Evolutionary conservation across 2,113 vertebrate species (phyloP).

Genomic region (Thunnus thynnus): DNA sequence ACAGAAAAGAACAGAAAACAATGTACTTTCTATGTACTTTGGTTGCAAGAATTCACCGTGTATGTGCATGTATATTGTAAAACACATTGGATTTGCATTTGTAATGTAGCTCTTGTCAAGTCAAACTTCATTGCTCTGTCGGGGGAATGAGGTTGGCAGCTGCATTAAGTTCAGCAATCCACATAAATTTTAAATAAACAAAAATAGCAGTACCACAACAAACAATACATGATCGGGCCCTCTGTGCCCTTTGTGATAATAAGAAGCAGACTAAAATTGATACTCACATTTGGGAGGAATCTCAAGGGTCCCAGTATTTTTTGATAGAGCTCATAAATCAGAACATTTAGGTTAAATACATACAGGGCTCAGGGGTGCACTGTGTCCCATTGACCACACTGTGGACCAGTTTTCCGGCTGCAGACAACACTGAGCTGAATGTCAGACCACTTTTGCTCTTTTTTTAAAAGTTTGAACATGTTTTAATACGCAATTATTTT

Average conservation of each 20-base stretch:
- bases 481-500: no score
- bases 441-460: not conserved
- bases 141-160: constrained; percentile 28
- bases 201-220: constrained; percentile 5
- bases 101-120: constrained; percentile 21
- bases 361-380: constrained; percentile 1
- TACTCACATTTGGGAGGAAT: not conserved
- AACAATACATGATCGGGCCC: not conserved
- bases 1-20: not conserved
- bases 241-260: constrained; percentile 12
- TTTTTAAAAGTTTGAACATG: not conserved
- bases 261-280: constrained; percentile 16
- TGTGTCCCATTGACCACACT: not conserved
- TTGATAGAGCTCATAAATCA: constrained; percentile 27
- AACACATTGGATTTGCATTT: not conserved
- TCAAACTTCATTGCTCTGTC: constrained; percentile 22
- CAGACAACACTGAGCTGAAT: constrained; percentile 22
- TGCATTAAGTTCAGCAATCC: constrained; percentile 12
- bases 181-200: not conserved
- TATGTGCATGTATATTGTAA: not conserved
- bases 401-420: constrained; percentile 20
- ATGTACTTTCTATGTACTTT: no score
- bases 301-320: not conserved
- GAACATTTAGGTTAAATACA: constrained; percentile 16
- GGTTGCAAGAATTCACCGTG: not conserved